Base-by-base conservation (phyloP, 2,888 invertebrate species). In the Schizotus pectinicornis region DNA sequence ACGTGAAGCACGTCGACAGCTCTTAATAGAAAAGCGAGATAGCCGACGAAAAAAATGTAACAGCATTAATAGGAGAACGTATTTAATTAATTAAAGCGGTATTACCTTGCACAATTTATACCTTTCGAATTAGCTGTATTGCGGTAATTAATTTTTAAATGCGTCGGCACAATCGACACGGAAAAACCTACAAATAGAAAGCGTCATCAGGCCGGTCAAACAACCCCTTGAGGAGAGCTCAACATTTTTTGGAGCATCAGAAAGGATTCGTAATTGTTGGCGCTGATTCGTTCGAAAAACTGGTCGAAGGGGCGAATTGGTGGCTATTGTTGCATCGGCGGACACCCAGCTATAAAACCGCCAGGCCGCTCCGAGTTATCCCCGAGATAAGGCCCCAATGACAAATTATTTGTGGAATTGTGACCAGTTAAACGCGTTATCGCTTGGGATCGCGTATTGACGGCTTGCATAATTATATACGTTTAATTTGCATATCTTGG, bases 351-450 rank as follows among this genome's bases (percentile, higher is more conserved):
- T 42, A 53, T 56, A 56, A 49, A 42, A 49, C 53, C 57, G 49
- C 55, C 45, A 54, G 48, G 36, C 52, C 54, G 36, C 32, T 41
- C 37, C 31, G 32, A 59, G 47, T 63, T 62, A 65, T 65, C 54
- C 52, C 47, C 48, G 48, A 59, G 66, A 64, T 64, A 64, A 66
- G n/a, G 62, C 46, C 9, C 46, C 51, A 39, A 46, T 67, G 67
- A 68, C 67, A 67, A 68, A 68, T 68, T 68, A 65, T 67, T 65
- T 65, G 65, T 63, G 52, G 61, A 66, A 61, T 62, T 59, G 67
- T 62, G 62, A 64, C 61, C 64, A 61, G 61, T 59, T 61, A 62
- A 63, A 61, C 58, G 61, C 47, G 61, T 58, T 65, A 65, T 65
- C 65, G 59, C 59, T 61, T 46, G 55, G 58, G 56, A 66, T 66